These are phyloP conservation scores for Mythimna lalbum DNA, from an alignment of 2,888 invertebrate species.

Conservation along the genomic window DNA sequence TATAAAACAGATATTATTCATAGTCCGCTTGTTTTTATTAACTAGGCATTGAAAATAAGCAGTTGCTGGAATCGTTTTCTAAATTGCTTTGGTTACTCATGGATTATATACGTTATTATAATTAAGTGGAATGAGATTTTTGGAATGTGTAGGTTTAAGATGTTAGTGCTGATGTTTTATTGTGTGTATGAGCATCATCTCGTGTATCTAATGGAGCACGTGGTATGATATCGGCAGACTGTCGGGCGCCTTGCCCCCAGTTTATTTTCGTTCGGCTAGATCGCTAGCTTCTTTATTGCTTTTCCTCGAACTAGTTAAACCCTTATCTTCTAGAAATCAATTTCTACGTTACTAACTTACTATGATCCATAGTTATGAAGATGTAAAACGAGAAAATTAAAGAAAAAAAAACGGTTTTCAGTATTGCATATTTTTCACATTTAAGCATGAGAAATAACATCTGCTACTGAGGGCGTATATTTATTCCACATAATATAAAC, in stretches of 20 bases:
- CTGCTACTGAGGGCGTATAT: background rate
- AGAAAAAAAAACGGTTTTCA: background rate
- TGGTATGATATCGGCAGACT: conserved; percentile 69
- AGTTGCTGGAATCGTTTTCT: conserved; percentile 31
- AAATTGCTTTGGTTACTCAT: conserved; percentile 18
- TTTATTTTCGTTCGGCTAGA: conserved; percentile 56
- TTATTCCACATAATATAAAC: background rate
- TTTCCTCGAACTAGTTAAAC: conserved; percentile 18
- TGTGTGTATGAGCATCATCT: conserved; percentile 33
- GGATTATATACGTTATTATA: conserved; percentile 21
- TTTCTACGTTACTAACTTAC: conserved; percentile 10
- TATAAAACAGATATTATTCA: conserved; percentile 27
- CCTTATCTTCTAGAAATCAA: conserved; percentile 18
- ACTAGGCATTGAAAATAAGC: conserved; percentile 37
- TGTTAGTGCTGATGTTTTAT: conserved; percentile 7
- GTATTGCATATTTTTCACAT: background rate
- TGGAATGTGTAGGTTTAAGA: conserved; percentile 3
- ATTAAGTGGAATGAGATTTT: conserved; percentile 20
- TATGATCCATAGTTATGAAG: background rate
- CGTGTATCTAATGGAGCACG: conserved; percentile 54
- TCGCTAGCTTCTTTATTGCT: conserved; percentile 37
- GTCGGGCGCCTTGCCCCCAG: conserved; percentile 66
- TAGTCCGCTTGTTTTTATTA: conserved; percentile 43
- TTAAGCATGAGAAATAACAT: background rate
- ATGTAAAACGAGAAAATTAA: background rate